A percentile compares a stretch with the other conserved stretches of the same genome.
These are phyloP conservation scores for Bombus picipes DNA, from an alignment of 1,140 invertebrate genomes.

Conservation along the genomic window DNA sequence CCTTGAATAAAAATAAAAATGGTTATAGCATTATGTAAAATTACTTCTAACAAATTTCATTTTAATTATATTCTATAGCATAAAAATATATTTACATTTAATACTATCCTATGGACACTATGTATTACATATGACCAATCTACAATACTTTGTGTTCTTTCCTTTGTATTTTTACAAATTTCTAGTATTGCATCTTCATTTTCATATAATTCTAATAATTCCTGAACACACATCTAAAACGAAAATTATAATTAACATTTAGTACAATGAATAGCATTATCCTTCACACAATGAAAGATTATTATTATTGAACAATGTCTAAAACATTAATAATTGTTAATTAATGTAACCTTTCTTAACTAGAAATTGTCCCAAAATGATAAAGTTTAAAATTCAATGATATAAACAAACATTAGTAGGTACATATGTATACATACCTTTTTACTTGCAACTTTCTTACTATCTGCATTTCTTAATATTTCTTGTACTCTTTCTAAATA, in stretches of 20 bases:
- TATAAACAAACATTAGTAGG: neutral
- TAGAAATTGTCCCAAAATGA: neutral
- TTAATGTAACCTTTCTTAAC: neutral
- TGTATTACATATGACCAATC: conserved; percentile 66
- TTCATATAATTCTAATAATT: conserved; percentile 61
- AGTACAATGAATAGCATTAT: conserved; percentile 2
- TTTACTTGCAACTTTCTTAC: conserved; percentile 62
- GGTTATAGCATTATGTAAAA: neutral
- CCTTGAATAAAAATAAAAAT: conserved; percentile 52
- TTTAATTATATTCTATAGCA: neutral
- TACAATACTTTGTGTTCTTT: neutral
- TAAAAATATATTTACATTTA: conserved; percentile 58
- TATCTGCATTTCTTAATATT: conserved; percentile 53
- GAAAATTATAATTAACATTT: conserved; percentile 19
- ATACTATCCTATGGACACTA: conserved; percentile 63
- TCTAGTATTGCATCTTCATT: conserved; percentile 59
- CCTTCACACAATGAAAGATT: neutral
- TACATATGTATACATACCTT: conserved; percentile 59
- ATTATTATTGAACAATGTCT: neutral
- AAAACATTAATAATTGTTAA: neutral
- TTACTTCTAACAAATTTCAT: neutral
- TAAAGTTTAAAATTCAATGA: neutral
- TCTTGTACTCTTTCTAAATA: conserved; percentile 49
- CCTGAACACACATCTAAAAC: conserved; percentile 59
- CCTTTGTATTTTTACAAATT: conserved; percentile 59